These are phyloP conservation scores for Ornithoptera alexandrae DNA, from an alignment of 2,888 invertebrate genomes.

Conservation along the genomic window DNA sequence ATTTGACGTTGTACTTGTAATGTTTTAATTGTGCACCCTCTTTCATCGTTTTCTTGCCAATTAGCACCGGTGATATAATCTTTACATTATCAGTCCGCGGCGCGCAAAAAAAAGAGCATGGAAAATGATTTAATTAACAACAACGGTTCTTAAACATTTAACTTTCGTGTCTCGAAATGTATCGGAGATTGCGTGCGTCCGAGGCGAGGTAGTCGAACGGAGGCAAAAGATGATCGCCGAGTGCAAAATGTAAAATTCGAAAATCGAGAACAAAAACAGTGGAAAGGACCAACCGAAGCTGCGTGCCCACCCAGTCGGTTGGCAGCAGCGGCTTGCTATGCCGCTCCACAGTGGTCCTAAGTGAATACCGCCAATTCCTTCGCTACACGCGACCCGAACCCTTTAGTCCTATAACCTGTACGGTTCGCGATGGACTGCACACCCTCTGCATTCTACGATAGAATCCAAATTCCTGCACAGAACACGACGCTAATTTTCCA, in stretches of 20 bases:
- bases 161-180: constrained; percentile 36
- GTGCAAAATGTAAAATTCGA: constrained; percentile 58
- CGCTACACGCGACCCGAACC: constrained; percentile 54
- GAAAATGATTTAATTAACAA: constrained; percentile 39
- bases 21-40: constrained; percentile 74
- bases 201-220: constrained; percentile 34
- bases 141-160: constrained; percentile 28
- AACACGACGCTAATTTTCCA: constrained; percentile 56
- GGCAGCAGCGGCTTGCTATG: constrained; percentile 58
- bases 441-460: constrained; percentile 43
- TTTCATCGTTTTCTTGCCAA: constrained; percentile 60
- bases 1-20: constrained; percentile 69
- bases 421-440: constrained; percentile 37
- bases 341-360: constrained; percentile 66
- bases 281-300: constrained; percentile 57
- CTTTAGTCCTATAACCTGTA: constrained; percentile 55
- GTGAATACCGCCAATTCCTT: constrained; percentile 79
- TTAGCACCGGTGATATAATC: constrained; percentile 57
- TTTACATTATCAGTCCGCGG: constrained; percentile 53
- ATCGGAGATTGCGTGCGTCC: constrained; percentile 33
- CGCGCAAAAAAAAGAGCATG: constrained; percentile 29
- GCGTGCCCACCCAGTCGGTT: constrained; percentile 72
- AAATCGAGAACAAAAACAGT: constrained; percentile 63
- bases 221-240: constrained; percentile 42
- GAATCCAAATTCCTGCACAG: constrained; percentile 39